Conservation (phyloP, 2,113 vertebrate species). For the Rhea americana region DNA sequence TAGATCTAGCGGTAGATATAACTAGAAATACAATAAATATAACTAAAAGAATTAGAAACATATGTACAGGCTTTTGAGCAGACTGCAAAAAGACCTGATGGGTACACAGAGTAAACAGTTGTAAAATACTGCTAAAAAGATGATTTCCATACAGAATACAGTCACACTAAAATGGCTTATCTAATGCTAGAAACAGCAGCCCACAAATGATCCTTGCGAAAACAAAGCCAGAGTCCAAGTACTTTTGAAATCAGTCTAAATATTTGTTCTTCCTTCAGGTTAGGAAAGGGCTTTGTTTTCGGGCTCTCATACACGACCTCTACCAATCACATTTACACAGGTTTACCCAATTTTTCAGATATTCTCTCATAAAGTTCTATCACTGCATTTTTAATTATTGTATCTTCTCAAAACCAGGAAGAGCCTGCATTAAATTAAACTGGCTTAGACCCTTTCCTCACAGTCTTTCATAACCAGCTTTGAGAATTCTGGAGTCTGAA, state of each 20-base stretch:
- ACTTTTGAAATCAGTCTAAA: slow-evolving; percentile 2
- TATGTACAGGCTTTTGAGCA: background rate
- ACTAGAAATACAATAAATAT: background rate
- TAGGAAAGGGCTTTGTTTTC: background rate
- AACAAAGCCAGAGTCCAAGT: background rate
- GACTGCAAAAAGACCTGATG: background rate
- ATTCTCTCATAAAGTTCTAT: background rate
- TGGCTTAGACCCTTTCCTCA: background rate
- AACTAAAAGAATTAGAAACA: background rate
- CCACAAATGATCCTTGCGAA: background rate
- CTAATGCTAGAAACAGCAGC: slow-evolving; percentile 14
- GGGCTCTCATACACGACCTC: background rate
- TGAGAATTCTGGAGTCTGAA: background rate
- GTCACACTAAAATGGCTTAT: background rate
- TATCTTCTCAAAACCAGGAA: background rate
- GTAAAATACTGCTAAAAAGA: background rate
- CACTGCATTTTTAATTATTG: background rate
- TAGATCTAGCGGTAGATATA: background rate
- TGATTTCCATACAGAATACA: background rate
- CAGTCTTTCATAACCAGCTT: background rate
- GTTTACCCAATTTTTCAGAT: slow-evolving; percentile 13
- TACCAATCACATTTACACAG: background rate
- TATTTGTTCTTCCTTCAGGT: slow-evolving; percentile 7
- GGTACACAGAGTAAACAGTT: background rate
- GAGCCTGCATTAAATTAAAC: background rate